phyloP scores from a whole-genome alignment of 2,797 vertebrate genomes.

The Geotrypetes seraphini region DNA sequence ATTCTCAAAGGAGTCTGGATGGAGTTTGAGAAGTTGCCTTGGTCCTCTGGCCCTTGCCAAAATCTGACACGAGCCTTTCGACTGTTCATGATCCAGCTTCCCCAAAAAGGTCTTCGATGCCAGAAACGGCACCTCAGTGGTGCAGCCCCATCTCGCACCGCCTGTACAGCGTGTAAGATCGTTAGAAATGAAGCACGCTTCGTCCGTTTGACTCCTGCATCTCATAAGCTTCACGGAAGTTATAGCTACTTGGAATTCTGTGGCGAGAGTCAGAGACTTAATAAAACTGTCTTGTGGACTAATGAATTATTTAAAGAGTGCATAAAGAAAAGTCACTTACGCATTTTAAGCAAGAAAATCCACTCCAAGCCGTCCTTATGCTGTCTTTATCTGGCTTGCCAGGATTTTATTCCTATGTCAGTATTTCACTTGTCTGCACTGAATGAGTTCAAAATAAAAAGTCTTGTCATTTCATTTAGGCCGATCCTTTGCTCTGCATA shows the following conservation, averaged over 20 bases:
- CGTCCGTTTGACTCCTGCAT: conserved; percentile 28
- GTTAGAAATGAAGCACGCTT: conserved; percentile 24
- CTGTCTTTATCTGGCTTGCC: conserved; percentile 44
- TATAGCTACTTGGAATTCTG: conserved; percentile 43
- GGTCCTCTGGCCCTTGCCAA: background rate
- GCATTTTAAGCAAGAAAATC: conserved; percentile 50
- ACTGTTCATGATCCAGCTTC: background rate
- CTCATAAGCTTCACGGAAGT: conserved; percentile 28
- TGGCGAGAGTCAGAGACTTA: conserved; percentile 35
- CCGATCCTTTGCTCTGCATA: conserved; percentile 13
- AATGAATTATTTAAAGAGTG: conserved; percentile 58
- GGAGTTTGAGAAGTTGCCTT: background rate
- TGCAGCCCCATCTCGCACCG: conserved; percentile 6
- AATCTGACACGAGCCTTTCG: background rate
- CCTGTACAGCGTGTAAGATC: conserved; percentile 8
- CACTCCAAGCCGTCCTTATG: conserved; percentile 40
- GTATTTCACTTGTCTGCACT: conserved; percentile 42
- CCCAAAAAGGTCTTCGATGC: background rate
- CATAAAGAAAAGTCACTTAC: conserved; percentile 52
- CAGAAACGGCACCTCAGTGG: background rate
- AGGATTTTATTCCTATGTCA: conserved; percentile 28
- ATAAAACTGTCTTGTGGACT: conserved; percentile 49
- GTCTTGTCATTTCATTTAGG: conserved; percentile 32
- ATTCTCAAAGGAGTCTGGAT: too few species aligned
- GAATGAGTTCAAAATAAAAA: conserved; percentile 30